Percentiles rank a stretch among this genome's conserved stretches.
phyloP scores from a whole-genome alignment of 1,140 invertebrate species.

The Melanaphis sacchari region DNA sequence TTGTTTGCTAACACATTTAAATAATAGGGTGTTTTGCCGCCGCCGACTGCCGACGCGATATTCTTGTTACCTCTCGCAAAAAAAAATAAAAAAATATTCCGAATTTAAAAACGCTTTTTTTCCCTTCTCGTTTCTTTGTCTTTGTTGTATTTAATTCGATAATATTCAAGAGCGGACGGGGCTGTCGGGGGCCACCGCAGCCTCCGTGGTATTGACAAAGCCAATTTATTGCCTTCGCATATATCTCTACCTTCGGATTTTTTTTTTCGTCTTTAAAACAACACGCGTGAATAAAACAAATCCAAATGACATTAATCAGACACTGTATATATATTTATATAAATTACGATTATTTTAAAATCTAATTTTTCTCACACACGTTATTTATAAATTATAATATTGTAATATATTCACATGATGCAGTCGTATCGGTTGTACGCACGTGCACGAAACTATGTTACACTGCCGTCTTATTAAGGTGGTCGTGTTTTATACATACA shows the following conservation, averaged over 20 bases:
- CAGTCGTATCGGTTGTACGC: not conserved
- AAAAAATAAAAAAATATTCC: conserved; percentile 32
- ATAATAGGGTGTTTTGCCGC: conserved; percentile 46
- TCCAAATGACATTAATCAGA: not conserved
- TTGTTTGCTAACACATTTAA: conserved; percentile 34
- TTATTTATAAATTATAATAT: not conserved
- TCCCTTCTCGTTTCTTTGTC: conserved; percentile 28
- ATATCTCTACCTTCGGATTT: conserved; percentile 5
- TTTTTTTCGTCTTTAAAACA: not conserved
- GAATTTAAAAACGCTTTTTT: conserved; percentile 37
- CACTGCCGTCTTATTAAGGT: not conserved
- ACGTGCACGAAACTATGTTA: not conserved
- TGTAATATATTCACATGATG: not conserved
- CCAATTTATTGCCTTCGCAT: conserved; percentile 12
- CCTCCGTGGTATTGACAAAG: not conserved
- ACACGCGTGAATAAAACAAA: not conserved
- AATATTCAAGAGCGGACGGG: conserved; percentile 34
- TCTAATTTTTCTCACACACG: not conserved
- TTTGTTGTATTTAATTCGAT: conserved; percentile 39
- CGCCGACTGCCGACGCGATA: conserved; percentile 3
- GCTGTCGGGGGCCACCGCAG: not conserved
- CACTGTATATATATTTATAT: not conserved
- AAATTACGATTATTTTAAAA: conserved; percentile 10
- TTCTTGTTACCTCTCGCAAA: conserved; percentile 21
- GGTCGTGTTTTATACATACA: not conserved